Evolutionary conservation across 2,797 vertebrate species (phyloP), one percentile per base, ranked within the genome.

Genomic region (Gambelia wislizenii): DNA sequence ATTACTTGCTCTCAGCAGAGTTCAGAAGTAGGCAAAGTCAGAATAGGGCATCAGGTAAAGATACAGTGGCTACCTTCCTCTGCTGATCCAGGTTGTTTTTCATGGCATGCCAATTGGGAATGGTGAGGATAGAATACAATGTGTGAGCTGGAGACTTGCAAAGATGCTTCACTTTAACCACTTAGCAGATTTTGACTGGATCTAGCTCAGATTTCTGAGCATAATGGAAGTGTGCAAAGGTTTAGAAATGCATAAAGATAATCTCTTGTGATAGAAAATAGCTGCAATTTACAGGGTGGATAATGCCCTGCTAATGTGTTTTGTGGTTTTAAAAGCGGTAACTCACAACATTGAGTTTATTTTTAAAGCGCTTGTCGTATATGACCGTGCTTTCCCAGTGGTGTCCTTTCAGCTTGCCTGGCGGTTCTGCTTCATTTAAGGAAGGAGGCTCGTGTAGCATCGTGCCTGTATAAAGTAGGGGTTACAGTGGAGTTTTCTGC

Each of bases 201-300:
- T 90, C 91, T 18, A 1, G 88, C 91, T 92, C 88, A 47, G 3
- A 89, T 90, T 91, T 90, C 91, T 59, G 1, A 81, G 77, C 91
- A 91, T 92, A 89, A 89, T 88, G 92, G 93, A 54, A 87, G 33
- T 6, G 8, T 7, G 6, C 59, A 89, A 93, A 93, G 91, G 93
- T 91, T 84, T 0, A 77, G 88, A 92, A 89, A 78, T 56, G 91
- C 78, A 90, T 64, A 92, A 93, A 95, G 91, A 88, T 92, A 56
- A 2, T 94, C 42, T 94, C 92, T 54, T 94, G 91, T 89, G 90
- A 81, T 13, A 78, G 47, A 54, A 95, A 93, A 94, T 89, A 91
- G 92, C 90, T 88, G 90, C 91, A 70, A 74, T 94, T 84, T 77
- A 61, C 88, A 93, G 93, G 52, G 52, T 82, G 91, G 94, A 89